Evolutionary conservation across 2,888 invertebrate genomes (phyloP).

Genomic region (Tromatobia lineatoria): DNA sequence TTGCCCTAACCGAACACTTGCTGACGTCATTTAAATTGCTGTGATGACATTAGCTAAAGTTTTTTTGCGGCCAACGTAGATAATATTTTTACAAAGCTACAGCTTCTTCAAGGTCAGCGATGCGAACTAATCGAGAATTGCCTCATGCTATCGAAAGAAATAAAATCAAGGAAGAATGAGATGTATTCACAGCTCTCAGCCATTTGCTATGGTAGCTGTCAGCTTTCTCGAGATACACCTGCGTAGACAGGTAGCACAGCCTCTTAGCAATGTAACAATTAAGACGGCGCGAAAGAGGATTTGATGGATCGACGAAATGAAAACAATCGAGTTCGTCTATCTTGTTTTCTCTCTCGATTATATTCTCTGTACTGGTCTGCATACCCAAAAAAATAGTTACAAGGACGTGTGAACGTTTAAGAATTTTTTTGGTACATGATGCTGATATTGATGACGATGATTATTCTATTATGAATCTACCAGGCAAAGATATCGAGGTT

Average conservation of each 20-base stretch:
- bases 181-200: background rate
- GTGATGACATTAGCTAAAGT: background rate
- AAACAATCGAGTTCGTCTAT: background rate
- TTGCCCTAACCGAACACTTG: too few species aligned
- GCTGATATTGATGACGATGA: slow-evolving; percentile 25
- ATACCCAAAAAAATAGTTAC: slow-evolving; percentile 23
- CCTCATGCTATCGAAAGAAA: background rate
- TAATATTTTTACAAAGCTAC: background rate
- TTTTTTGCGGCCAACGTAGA: background rate
- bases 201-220: slow-evolving; percentile 1
- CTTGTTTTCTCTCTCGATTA: background rate
- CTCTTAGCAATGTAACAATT: slow-evolving; percentile 13
- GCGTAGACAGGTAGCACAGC: slow-evolving; percentile 11
- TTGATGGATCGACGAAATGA: slow-evolving; percentile 11
- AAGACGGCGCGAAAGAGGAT: background rate
- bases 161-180: background rate
- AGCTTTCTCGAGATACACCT: slow-evolving; percentile 9
- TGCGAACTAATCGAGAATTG: background rate
- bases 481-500: slow-evolving; percentile 39
- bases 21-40: too few species aligned
- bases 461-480: background rate
- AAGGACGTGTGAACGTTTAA: background rate
- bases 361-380: background rate
- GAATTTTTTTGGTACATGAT: background rate
- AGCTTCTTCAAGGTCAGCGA: background rate